Conservation (phyloP, 2,888 invertebrate genomes). For the Girardia tigrina region DNA sequence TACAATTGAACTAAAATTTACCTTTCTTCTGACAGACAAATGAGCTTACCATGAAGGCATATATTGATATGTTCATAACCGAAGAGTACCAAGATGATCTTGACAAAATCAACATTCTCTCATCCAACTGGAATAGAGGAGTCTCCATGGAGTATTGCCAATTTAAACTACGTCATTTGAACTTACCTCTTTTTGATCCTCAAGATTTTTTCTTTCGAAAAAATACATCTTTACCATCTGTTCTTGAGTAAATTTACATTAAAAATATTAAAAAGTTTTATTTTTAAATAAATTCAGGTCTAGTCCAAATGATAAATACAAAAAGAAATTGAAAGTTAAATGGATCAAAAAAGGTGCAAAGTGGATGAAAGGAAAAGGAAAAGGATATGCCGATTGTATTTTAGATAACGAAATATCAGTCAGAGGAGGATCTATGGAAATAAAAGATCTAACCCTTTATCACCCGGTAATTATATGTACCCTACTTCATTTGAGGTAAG, state of each 20-base stretch:
- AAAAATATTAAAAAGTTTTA: not conserved
- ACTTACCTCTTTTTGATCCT: not conserved
- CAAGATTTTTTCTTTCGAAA: not conserved
- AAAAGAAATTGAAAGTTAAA: not conserved
- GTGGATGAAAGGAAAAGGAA: conserved; percentile 17
- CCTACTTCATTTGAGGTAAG: conserved; percentile 1
- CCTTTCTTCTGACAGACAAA: no score
- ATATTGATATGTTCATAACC: conserved; percentile 63
- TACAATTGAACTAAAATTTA: no score
- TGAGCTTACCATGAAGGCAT: conserved; percentile 61
- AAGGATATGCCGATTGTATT: not conserved
- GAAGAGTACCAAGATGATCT: conserved; percentile 61
- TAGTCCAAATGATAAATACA: not conserved
- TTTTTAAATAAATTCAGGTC: not conserved
- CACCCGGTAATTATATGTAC: not conserved
- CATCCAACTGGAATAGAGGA: not conserved
- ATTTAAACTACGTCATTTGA: not conserved
- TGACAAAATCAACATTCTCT: conserved; percentile 51
- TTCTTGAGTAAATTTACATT: not conserved
- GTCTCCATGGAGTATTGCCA: not conserved
- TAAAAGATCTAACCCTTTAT: not conserved
- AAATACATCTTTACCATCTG: not conserved
- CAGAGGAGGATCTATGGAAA: not conserved
- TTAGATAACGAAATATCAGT: not conserved
- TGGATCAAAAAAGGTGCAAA: not conserved